Conservation (phyloP, 2,797 vertebrate species). For the Enteromius fasciolatus region DNA sequence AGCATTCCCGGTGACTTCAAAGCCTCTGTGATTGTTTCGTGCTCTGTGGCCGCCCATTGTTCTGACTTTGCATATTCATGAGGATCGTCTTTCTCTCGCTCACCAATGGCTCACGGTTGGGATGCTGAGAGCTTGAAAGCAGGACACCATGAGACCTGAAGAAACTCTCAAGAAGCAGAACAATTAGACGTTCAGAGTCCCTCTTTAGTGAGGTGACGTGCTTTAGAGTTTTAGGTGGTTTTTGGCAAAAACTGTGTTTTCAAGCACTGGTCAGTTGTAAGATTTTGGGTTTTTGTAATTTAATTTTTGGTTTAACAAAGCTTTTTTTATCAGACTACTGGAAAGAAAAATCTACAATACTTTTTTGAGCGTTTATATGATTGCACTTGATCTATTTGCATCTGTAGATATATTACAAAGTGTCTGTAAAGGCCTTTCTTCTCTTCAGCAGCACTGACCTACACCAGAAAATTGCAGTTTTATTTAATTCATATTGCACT, state of each 20-base stretch:
- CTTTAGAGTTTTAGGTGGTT: background rate
- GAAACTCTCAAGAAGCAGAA: slow-evolving; percentile 27
- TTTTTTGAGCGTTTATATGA: background rate
- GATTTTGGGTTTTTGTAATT: background rate
- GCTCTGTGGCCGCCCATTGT: slow-evolving; percentile 65
- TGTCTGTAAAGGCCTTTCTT: background rate
- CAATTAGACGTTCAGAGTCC: background rate
- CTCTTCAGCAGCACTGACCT: background rate
- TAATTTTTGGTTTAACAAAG: too few species aligned
- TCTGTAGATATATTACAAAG: background rate
- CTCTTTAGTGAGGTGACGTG: background rate
- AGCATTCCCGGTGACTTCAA: slow-evolving; percentile 72
- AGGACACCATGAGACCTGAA: slow-evolving; percentile 33
- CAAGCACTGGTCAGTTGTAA: background rate
- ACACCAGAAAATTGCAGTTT: background rate
- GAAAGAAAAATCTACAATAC: background rate
- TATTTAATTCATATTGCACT: background rate
- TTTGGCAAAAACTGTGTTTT: background rate
- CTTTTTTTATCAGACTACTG: background rate
- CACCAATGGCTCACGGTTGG: slow-evolving; percentile 55
- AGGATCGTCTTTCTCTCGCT: slow-evolving; percentile 57
- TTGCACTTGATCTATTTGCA: background rate
- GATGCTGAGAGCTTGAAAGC: slow-evolving; percentile 45
- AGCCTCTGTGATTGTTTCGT: slow-evolving; percentile 68
- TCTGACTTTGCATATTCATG: slow-evolving; percentile 63